These are phyloP conservation scores for Chlorocebus sabaeus DNA, from an alignment of 2,113 vertebrate genomes.

Conservation along the genomic window DNA sequence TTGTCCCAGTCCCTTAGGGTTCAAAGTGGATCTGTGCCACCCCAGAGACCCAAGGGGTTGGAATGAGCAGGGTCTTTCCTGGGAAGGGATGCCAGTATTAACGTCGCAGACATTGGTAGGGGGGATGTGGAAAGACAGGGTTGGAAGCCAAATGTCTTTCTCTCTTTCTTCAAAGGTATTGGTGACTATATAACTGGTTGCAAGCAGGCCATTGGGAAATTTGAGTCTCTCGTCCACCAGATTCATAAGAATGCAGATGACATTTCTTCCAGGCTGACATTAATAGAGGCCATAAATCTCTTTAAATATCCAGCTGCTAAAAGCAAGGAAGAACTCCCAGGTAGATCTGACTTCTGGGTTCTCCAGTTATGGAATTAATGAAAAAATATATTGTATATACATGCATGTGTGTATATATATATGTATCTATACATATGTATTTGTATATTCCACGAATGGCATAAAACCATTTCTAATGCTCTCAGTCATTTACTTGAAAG, in stretches of 20 bases:
- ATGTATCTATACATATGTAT: no score
- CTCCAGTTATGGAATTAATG: not conserved
- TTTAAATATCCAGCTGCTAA: slow-evolving; percentile 86
- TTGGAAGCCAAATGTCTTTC: not conserved
- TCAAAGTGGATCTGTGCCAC: no score
- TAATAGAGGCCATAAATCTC: slow-evolving; percentile 88
- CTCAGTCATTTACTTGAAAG: not conserved
- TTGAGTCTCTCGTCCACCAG: slow-evolving; percentile 90
- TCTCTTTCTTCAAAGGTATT: slow-evolving; percentile 84
- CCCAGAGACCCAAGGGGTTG: not conserved
- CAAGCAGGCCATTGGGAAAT: slow-evolving; percentile 85
- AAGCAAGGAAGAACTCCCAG: slow-evolving; percentile 82
- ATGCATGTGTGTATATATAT: no score
- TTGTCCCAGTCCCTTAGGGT: not conserved
- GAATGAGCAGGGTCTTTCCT: not conserved
- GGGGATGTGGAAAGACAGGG: no score
- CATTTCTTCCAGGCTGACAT: slow-evolving; percentile 84
- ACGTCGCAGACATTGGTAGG: accelerated
- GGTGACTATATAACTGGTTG: slow-evolving; percentile 86
- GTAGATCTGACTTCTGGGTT: slow-evolving; percentile 78
- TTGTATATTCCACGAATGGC: no score
- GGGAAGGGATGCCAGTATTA: not conserved
- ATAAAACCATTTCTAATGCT: not conserved
- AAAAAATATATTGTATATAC: no score
- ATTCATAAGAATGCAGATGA: slow-evolving; percentile 89